These are phyloP conservation scores for Bovichtus variegatus DNA, from an alignment of 2,797 vertebrate genomes.

Conservation along the genomic window DNA sequence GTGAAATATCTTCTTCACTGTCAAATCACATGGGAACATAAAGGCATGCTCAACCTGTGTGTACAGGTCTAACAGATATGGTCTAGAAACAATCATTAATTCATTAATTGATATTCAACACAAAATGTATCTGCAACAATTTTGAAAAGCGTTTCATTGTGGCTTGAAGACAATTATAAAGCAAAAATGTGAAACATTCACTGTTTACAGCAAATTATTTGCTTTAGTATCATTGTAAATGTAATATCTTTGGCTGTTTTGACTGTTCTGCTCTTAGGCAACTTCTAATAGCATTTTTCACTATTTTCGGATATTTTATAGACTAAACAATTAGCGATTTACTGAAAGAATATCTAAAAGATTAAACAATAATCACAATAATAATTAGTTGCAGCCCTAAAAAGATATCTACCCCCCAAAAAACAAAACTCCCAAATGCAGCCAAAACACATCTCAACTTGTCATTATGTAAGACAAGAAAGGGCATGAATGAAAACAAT, in stretches of 20 bases:
- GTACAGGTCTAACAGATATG: not conserved
- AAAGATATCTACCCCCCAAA: not conserved
- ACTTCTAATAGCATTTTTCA: not conserved
- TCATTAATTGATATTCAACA: not conserved
- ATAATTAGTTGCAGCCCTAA: not conserved
- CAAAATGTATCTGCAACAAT: not conserved
- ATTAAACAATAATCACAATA: not conserved
- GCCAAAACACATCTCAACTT: no score
- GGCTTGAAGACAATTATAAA: not conserved
- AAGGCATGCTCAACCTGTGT: not conserved
- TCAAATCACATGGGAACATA: not conserved
- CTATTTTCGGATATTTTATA: not conserved
- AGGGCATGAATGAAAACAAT: not conserved
- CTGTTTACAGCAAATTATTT: not conserved
- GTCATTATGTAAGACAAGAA: not conserved
- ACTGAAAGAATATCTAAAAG: not conserved
- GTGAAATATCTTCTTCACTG: conserved; percentile 19
- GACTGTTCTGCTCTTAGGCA: not conserved
- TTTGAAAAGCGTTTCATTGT: fast-evolving
- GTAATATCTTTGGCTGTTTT: not conserved
- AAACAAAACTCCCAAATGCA: no score
- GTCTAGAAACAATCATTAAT: not conserved
- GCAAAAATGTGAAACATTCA: not conserved
- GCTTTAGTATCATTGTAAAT: not conserved
- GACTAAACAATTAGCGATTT: not conserved